Evolutionary conservation across 2,888 invertebrate species (phyloP).

Genomic region (Yponomeuta plumbellus): DNA sequence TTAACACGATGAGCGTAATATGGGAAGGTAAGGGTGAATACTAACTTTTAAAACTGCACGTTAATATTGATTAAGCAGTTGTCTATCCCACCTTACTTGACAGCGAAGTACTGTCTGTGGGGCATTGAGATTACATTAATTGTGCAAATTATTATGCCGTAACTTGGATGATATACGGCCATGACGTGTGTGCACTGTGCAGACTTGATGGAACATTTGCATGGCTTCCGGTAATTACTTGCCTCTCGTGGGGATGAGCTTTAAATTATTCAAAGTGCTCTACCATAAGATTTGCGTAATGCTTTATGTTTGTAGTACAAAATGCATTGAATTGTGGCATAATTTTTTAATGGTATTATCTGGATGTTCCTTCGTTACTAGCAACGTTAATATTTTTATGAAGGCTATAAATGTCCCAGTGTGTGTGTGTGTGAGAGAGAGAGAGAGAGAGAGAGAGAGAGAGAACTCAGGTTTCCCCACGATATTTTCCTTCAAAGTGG

Average conservation of each 20-base stretch:
- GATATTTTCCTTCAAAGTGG: no score
- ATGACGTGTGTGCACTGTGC: conserved; percentile 9
- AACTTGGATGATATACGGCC: not conserved
- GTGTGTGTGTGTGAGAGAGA: no score
- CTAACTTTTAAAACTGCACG: not conserved
- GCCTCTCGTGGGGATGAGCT: conserved; percentile 1
- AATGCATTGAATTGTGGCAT: not conserved
- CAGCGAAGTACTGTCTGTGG: not conserved
- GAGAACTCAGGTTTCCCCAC: no score
- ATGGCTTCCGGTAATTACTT: not conserved
- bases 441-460: no score
- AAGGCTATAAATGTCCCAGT: no score
- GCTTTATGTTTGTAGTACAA: not conserved
- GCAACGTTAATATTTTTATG: not conserved
- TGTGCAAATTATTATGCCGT: not conserved
- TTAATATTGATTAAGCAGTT: not conserved
- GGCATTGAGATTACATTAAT: not conserved
- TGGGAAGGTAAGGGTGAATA: no score
- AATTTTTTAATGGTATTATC: not conserved
- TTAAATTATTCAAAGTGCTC: conserved; percentile 1
- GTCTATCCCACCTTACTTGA: not conserved
- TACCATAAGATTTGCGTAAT: not conserved
- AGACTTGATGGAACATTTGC: conserved; percentile 20
- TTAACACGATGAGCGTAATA: no score
- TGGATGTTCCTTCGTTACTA: not conserved